phyloP scores from a whole-genome alignment of 2,797 vertebrate genomes.

The Clarias platycephalus region DNA sequence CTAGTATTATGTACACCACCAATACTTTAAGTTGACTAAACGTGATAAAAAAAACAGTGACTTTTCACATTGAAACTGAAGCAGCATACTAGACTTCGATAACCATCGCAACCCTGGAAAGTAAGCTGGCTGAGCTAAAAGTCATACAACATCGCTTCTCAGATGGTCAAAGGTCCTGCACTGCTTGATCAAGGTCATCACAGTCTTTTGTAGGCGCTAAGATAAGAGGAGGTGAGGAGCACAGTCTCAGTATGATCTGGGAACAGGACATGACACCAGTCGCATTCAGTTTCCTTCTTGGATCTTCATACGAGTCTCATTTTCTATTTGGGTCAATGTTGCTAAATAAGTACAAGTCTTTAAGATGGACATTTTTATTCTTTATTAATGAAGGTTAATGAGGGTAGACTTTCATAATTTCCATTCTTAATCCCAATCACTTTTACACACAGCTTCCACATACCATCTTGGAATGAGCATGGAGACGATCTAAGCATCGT shows the following conservation, averaged over 20 bases:
- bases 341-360: conserved; percentile 4
- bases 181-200: conserved; percentile 48
- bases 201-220: conserved; percentile 25
- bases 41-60: neutral
- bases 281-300: conserved; percentile 19
- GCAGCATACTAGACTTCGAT: neutral
- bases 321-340: neutral
- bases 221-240: conserved; percentile 30
- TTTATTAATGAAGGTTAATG: neutral
- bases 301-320: conserved; percentile 15
- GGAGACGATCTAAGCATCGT: neutral
- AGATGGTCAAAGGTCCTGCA: neutral
- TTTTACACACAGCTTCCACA: neutral
- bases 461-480: neutral
- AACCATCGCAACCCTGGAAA: conserved; percentile 22
- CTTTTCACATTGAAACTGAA: conserved; percentile 10
- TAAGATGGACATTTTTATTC: neutral
- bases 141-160: conserved; percentile 34
- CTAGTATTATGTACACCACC: neutral
- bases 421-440: neutral
- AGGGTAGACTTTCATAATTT: neutral
- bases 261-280: conserved; percentile 18
- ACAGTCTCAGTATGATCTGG: conserved; percentile 28
- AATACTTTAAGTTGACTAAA: neutral
- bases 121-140: conserved; percentile 4